Evolutionary conservation across 2,888 invertebrate genomes (phyloP).

Genomic region (Syrista parreyssii): DNA sequence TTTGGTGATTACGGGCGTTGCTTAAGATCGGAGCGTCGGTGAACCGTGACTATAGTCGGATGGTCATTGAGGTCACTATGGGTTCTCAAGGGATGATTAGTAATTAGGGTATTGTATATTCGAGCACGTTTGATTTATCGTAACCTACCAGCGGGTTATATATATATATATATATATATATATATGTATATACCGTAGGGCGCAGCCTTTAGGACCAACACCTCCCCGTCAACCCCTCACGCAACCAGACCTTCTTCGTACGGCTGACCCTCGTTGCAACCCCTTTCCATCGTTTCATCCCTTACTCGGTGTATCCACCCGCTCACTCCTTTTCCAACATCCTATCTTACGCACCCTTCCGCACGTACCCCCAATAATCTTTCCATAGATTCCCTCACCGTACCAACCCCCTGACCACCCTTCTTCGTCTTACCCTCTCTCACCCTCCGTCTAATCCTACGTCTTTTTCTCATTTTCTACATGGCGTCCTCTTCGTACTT

Average conservation of each 20-base stretch:
- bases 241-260: background rate
- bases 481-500: background rate
- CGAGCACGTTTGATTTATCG: conserved; percentile 51
- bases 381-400: background rate
- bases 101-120: conserved; percentile 52
- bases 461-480: background rate
- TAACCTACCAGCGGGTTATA: conserved; percentile 34
- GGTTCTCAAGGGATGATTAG: conserved; percentile 27
- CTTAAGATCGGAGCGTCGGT: background rate
- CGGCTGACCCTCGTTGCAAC: background rate
- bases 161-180: conserved; percentile 29
- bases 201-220: background rate
- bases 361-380: background rate
- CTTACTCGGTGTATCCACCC: background rate
- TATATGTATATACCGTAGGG: conserved; percentile 28
- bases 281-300: background rate
- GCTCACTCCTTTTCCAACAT: background rate
- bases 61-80: background rate
- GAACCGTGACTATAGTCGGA: background rate
- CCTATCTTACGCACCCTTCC: background rate
- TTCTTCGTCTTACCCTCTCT: background rate
- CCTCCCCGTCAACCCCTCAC: too few relatives aligned
- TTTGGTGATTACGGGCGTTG: background rate
- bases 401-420: background rate
- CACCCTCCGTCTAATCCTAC: background rate